These are phyloP conservation scores for Laticauda colubrina DNA, from an alignment of 2,113 vertebrate species.

Conservation along the genomic window DNA sequence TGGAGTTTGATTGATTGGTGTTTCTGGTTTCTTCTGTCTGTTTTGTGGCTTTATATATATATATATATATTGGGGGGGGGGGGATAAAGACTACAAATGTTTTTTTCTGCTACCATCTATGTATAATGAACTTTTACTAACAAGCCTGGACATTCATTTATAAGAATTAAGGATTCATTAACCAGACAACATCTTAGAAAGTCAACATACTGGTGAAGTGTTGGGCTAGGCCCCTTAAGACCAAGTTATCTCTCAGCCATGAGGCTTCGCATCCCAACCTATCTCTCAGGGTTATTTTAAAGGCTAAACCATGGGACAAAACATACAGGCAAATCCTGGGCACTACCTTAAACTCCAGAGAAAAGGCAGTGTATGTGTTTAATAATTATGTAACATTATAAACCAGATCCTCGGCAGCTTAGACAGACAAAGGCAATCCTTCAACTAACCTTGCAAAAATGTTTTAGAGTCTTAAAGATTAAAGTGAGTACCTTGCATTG, in stretches of 20 bases:
- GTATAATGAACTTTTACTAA: neutral
- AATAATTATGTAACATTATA: neutral
- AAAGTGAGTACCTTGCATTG: neutral
- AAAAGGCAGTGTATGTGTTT: neutral
- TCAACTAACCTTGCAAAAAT: neutral
- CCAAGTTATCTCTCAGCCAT: neutral
- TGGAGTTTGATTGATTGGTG: too few species aligned
- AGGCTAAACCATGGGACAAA: neutral
- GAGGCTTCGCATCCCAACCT: neutral
- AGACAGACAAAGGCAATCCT: neutral
- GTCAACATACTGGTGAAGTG: neutral
- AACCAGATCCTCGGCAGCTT: neutral
- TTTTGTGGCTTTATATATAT: too few species aligned
- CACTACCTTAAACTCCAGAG: neutral
- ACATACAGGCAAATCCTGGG: neutral
- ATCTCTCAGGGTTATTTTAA: neutral
- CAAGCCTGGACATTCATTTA: neutral
- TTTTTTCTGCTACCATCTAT: neutral
- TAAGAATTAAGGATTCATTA: neutral
- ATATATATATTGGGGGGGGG: too few species aligned
- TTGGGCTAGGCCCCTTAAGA: neutral
- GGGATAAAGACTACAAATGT: neutral
- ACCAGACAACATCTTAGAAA: neutral
- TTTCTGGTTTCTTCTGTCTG: too few species aligned
- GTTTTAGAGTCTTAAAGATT: neutral